Evolutionary conservation across 2,888 invertebrate species (phyloP).

Genomic region (Liopterus haemorrhoidalis): DNA sequence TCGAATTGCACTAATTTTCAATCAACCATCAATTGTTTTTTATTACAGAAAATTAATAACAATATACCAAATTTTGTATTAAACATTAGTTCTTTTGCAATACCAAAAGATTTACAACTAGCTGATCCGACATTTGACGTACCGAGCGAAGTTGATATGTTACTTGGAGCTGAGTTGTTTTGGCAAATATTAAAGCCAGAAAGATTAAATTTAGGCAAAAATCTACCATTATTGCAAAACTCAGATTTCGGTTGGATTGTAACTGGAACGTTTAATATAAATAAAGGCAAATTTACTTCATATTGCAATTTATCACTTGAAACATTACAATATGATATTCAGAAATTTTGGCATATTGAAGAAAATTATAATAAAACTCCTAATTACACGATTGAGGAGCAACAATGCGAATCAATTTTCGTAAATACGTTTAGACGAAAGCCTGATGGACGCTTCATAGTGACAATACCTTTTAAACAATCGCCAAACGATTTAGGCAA

Average conservation of each 20-base stretch:
- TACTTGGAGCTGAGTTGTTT: constrained; percentile 26
- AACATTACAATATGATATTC: too few species aligned
- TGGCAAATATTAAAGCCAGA: constrained; percentile 23
- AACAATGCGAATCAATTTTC: constrained; percentile 6
- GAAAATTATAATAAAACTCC: too few species aligned
- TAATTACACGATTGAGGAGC: constrained; percentile 1
- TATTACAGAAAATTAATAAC: constrained; percentile 25
- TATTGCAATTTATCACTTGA: too few species aligned
- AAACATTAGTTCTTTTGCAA: too few species aligned
- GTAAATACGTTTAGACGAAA: constrained; percentile 4
- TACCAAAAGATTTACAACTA: too few species aligned
- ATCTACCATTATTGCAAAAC: constrained; percentile 13
- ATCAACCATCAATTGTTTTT: too few species aligned
- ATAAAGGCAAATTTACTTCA: too few species aligned
- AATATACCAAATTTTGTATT: constrained; percentile 22
- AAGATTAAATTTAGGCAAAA: constrained; percentile 2
- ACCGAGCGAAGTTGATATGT: constrained; percentile 21
- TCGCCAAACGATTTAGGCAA: background rate
- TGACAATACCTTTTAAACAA: constrained; percentile 9
- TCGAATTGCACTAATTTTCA: too few species aligned
- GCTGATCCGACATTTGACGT: constrained; percentile 24
- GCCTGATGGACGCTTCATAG: constrained; percentile 3
- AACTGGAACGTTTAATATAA: too few species aligned
- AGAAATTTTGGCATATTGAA: too few species aligned
- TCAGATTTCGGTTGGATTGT: too few species aligned